Evolutionary conservation across 2,888 invertebrate species (phyloP).

Genomic region (Drosophila flavopinicola): DNA sequence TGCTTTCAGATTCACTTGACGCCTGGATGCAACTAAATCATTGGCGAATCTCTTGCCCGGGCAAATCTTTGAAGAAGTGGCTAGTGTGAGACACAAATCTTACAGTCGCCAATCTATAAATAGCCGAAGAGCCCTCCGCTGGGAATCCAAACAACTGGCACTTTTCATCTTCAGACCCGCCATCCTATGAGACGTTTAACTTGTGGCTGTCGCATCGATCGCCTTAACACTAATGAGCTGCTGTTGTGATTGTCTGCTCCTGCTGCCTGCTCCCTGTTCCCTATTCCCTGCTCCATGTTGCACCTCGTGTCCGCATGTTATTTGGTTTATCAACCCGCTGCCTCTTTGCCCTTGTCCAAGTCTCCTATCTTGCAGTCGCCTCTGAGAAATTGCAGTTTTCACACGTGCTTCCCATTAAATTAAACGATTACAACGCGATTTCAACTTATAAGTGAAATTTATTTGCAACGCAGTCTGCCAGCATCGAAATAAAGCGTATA

Average conservation of each 20-base stretch:
- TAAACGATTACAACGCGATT: constrained; percentile 79
- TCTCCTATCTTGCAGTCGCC: constrained; percentile 18
- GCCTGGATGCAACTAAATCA: constrained; percentile 80
- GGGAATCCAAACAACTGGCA: constrained; percentile 48
- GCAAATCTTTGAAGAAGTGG: constrained; percentile 28
- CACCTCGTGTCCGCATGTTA: background rate
- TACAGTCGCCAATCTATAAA: constrained; percentile 35
- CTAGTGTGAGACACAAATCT: constrained; percentile 9
- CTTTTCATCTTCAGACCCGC: constrained; percentile 10
- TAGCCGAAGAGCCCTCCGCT: constrained; percentile 28
- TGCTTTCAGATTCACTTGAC: constrained; percentile 75
- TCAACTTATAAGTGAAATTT: constrained; percentile 81
- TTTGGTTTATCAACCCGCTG: constrained; percentile 3
- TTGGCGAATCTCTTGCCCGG: constrained; percentile 70
- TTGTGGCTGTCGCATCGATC: constrained; percentile 52
- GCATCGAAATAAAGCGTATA: constrained; percentile 18
- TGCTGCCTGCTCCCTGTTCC: background rate
- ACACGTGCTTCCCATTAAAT: constrained; percentile 83
- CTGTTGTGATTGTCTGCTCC: constrained; percentile 42
- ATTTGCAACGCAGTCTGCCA: constrained; percentile 63
- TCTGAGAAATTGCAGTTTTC: constrained; percentile 73
- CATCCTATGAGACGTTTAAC: constrained; percentile 30
- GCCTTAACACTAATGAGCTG: constrained; percentile 70
- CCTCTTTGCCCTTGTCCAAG: constrained; percentile 3
- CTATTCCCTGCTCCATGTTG: too few species aligned